Base-by-base conservation (phyloP, 2,113 vertebrate species). In the Thalassarche chlororhynchos region DNA sequence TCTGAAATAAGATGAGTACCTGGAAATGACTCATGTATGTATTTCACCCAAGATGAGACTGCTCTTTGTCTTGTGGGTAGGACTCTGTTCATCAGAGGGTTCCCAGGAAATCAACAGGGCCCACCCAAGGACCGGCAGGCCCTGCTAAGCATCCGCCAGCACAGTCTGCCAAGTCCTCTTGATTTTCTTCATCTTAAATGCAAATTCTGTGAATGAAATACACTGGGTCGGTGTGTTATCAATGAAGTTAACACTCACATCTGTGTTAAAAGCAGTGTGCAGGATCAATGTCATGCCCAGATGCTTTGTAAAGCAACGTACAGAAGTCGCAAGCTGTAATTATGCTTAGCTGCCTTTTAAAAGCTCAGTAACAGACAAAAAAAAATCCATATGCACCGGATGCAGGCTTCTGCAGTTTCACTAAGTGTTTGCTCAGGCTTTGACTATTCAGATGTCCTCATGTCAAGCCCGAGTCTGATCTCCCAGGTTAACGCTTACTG, bases 401-500 rank as follows among this genome's bases (percentile, higher is more conserved):
- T 19, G 10, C 5, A 4, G 26, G 44, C 31, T 79, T 14, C 17
- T 36, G 55, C 1, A 13, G 25, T 52, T 93, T 77, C 80, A 21
- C 23, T 26, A 28, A 77, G n/a, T 70, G 51, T 88, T 84, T 83
- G 14, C 87, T 82, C 29, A 47, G 38, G 34, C 52, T 79, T 21
- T 2, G 1, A 5, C 17, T 6, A 4, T 54, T 74, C 44, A 80
- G 26, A 12, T 61, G 11, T 55, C 60, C 51, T 93, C 32, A 5
- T 14, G 44, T 74, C 28, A 40, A 51, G 76, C 28, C 77, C 4
- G 4, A 17, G 23, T 49, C 57, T 61, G 23, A 17, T 77, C 28
- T 94, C n/a, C 54, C 0, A 0, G 4, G 38, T 0, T 0, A 75
- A 49, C 2, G 1, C 29, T 21, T 62, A 15, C 16, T 36, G 69